Evolutionary conservation across 2,797 vertebrate genomes (phyloP).

Genomic region (Eulemur coronatus): DNA sequence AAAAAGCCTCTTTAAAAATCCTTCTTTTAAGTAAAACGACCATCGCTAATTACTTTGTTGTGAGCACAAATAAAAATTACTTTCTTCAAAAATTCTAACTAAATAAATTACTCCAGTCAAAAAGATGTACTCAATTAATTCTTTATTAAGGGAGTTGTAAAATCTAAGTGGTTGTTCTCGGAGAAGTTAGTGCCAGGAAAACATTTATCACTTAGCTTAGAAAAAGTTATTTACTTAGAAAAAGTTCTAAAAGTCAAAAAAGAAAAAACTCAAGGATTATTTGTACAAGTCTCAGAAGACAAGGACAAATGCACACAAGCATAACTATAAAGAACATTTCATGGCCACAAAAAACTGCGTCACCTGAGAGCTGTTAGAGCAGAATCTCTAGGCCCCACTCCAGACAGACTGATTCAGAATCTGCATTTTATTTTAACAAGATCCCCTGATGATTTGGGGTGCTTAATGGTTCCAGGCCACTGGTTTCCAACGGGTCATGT

Average conservation of each 20-base stretch:
- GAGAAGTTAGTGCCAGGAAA: constrained; percentile 60
- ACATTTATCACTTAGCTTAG: constrained; percentile 61
- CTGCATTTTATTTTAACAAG: background rate
- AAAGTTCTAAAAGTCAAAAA: constrained; percentile 42
- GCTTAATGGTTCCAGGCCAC: no score
- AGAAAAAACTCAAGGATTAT: background rate
- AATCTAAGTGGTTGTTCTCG: constrained; percentile 60
- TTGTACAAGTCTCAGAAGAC: constrained; percentile 19
- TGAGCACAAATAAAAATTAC: constrained; percentile 72
- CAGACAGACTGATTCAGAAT: background rate
- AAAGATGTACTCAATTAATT: constrained; percentile 75
- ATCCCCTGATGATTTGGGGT: fast-evolving
- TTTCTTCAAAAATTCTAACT: constrained; percentile 72
- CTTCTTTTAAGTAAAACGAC: constrained; percentile 73
- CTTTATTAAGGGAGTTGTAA: constrained; percentile 66
- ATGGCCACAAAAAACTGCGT: background rate
- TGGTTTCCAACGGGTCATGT: background rate
- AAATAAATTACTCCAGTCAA: constrained; percentile 60
- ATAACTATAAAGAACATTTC: background rate
- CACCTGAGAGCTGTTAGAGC: background rate
- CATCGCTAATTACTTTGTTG: constrained; percentile 71
- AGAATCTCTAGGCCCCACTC: background rate
- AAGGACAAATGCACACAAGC: background rate
- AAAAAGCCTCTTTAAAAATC: constrained; percentile 27
- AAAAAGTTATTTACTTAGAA: constrained; percentile 51